phyloP scores from a whole-genome alignment of 30 jellyfish, hydroid and myxozoan genomes.

The Chironex yamaguchii region DNA sequence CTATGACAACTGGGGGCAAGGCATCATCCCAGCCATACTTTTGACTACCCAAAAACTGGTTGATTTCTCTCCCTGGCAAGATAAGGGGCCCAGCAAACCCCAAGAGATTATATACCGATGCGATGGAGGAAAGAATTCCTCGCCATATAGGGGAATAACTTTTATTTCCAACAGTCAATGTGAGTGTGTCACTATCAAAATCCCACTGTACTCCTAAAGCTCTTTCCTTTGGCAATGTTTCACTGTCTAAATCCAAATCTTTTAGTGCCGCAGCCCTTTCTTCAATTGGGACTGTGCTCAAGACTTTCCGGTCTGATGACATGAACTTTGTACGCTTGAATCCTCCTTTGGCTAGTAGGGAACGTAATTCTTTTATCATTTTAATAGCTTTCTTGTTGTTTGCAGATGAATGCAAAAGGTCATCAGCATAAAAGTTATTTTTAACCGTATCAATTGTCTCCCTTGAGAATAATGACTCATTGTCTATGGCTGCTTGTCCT shows the following conservation, averaged over 20 bases:
- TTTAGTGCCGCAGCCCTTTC: constrained; percentile 39
- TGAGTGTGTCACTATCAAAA: neutral
- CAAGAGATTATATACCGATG: neutral
- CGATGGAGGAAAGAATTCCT: neutral
- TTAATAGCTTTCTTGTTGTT: neutral
- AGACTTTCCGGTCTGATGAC: constrained; percentile 31
- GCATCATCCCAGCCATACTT: neutral
- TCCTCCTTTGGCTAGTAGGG: constrained; percentile 34
- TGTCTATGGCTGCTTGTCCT: too few species aligned
- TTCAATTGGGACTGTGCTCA: constrained; percentile 25
- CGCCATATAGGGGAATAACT: neutral
- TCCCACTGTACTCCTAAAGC: neutral
- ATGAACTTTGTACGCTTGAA: constrained; percentile 40
- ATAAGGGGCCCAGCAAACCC: neutral
- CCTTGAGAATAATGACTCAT: too few species aligned
- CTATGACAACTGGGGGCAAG: neutral
- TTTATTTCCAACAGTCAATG: neutral
- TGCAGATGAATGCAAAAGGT: constrained; percentile 22
- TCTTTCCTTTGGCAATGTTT: constrained; percentile 34
- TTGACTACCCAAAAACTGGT: neutral
- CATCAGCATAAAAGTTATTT: constrained; percentile 50
- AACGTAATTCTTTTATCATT: too few species aligned
- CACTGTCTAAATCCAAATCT: constrained; percentile 25
- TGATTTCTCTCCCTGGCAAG: neutral
- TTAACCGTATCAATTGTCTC: too few species aligned